A percentile compares a stretch with the other conserved stretches of the same genome.
Conservation (phyloP, 2,797 vertebrate genomes). For the Tauraco hartlaubi region DNA sequence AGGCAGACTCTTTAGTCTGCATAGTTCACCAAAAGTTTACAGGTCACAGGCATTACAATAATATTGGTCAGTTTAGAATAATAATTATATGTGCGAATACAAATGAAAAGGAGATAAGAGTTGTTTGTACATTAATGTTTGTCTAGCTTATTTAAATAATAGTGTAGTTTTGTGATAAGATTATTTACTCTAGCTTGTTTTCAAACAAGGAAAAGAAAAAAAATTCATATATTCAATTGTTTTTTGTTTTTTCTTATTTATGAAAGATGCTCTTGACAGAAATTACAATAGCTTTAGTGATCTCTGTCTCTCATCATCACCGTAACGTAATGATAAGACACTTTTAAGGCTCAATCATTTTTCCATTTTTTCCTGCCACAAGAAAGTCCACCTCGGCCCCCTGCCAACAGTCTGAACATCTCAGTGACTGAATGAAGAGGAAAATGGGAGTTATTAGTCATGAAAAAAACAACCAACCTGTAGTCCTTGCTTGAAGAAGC, state of each 20-base stretch:
- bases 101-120: not conserved
- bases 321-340: not conserved
- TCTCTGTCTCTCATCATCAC: not conserved
- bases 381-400: not conserved
- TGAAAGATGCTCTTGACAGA: not conserved
- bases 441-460: slow-evolving; percentile 45
- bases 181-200: not conserved
- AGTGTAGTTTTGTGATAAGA: not conserved
- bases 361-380: not conserved
- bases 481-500: slow-evolving; percentile 39
- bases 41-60: not conserved
- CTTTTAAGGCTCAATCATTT: not conserved
- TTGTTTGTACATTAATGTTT: not conserved
- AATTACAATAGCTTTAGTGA: not conserved
- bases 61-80: not conserved
- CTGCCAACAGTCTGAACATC: not conserved
- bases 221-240: rapidly evolving
- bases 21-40: not conserved
- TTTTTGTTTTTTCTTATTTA: not conserved
- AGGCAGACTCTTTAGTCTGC: not conserved
- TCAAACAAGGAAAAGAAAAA: not conserved
- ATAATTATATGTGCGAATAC: not conserved
- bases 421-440: slow-evolving; percentile 29
- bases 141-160: not conserved
- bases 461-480: slow-evolving; percentile 20